Conservation (phyloP, 2,888 invertebrate species). For the Patella depressa region DNA sequence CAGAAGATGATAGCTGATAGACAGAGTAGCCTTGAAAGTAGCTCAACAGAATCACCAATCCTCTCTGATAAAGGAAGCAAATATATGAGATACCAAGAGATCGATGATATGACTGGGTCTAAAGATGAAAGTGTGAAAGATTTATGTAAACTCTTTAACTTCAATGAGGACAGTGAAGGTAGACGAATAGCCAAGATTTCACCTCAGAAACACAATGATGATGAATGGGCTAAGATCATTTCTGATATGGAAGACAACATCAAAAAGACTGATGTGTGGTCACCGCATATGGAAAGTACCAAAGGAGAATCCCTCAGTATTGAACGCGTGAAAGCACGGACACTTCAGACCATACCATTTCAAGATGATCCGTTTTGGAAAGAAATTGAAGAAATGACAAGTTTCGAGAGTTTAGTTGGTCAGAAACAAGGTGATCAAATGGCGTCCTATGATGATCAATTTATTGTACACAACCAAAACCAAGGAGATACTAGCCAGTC, state of each 20-base stretch:
- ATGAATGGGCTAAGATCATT: conserved; percentile 35
- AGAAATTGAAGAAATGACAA: conserved; percentile 61
- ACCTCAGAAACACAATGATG: conserved; percentile 27
- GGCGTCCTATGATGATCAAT: not conserved
- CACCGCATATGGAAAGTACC: conserved; percentile 59
- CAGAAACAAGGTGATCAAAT: not conserved
- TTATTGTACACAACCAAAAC: not conserved
- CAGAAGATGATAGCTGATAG: not conserved
- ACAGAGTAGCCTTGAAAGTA: not conserved
- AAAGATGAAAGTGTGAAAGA: conserved; percentile 51
- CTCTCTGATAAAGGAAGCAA: not conserved
- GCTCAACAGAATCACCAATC: not conserved
- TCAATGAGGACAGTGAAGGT: conserved; percentile 15
- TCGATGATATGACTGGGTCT: conserved; percentile 50
- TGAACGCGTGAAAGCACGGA: conserved; percentile 61
- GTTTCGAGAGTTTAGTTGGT: conserved; percentile 45
- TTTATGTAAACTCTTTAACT: conserved; percentile 49
- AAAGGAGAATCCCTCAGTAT: conserved; percentile 60
- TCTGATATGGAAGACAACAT: conserved; percentile 37
- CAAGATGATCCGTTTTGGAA: conserved; percentile 66
- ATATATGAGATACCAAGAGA: conserved; percentile 18
- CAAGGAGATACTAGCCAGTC: conserved; percentile 26
- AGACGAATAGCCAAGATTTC: conserved; percentile 26
- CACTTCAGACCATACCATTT: conserved; percentile 63
- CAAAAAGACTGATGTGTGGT: conserved; percentile 58